Conservation (phyloP, 2,113 vertebrate genomes). For the Numenius arquata region DNA sequence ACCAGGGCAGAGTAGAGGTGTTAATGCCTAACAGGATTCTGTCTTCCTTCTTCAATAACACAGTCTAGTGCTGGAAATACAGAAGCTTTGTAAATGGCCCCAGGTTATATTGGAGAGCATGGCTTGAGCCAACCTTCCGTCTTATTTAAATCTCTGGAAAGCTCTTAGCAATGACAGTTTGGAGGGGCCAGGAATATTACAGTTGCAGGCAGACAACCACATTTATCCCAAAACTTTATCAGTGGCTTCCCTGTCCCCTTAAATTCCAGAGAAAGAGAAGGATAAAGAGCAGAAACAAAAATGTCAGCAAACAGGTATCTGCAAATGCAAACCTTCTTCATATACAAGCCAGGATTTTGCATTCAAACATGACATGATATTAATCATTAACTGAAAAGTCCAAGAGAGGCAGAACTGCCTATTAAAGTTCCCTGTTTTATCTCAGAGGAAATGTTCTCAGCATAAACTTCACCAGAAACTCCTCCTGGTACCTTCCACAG, state of each 20-base stretch:
- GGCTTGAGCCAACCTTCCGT: not conserved
- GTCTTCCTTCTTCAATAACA: not conserved
- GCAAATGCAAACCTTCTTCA: not conserved
- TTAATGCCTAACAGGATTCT: not conserved
- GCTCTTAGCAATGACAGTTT: not conserved
- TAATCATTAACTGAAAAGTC: not conserved
- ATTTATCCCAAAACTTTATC: not conserved
- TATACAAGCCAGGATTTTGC: not conserved
- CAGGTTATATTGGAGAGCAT: not conserved
- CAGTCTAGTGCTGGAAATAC: not conserved
- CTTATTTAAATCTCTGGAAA: not conserved
- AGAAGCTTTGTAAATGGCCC: not conserved
- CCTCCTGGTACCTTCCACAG: conserved; percentile 4
- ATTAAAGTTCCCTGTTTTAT: not conserved
- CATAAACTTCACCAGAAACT: not conserved
- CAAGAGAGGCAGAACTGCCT: not conserved
- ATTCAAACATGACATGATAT: not conserved
- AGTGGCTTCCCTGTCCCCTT: not conserved
- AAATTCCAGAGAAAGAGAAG: not conserved
- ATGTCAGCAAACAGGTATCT: not conserved
- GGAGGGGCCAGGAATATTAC: not conserved
- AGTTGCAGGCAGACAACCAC: not conserved
- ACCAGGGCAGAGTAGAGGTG: too few species aligned
- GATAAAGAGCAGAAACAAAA: not conserved
- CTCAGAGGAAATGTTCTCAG: conserved; percentile 37